Evolutionary conservation across 2,113 vertebrate genomes (phyloP).

Genomic region (Nibea coibor): DNA sequence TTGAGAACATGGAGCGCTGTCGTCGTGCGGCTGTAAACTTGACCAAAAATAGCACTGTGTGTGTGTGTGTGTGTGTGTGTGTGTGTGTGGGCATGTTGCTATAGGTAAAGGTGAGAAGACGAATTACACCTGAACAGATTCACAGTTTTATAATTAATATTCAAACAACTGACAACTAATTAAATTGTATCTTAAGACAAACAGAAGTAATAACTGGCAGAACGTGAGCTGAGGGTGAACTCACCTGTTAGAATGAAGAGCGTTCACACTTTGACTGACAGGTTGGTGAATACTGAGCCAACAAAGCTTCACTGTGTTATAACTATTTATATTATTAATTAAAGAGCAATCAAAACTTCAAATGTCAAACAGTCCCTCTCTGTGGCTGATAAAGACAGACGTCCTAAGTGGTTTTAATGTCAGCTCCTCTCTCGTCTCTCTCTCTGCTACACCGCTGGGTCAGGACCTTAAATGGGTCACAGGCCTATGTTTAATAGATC

Average conservation of each 20-base stretch:
- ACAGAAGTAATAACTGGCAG: too few relatives aligned
- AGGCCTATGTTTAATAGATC: conserved; percentile 77
- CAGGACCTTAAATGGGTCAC: conserved; percentile 75
- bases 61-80: neutral
- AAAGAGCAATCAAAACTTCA: conserved; percentile 35
- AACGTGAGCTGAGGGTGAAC: too few relatives aligned
- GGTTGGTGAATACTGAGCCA: too few relatives aligned
- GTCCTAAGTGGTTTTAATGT: conserved; percentile 62
- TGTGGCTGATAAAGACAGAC: conserved; percentile 56
- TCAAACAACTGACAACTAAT: too few relatives aligned
- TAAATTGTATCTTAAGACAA: too few relatives aligned
- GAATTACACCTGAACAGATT: neutral
- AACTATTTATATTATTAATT: neutral
- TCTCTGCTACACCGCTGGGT: conserved; percentile 56
- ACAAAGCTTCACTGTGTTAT: neutral
- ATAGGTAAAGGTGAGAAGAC: neutral
- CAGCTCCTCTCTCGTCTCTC: conserved; percentile 32
- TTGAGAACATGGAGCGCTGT: too few relatives aligned
- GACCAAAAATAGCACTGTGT: too few relatives aligned
- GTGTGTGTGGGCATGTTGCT: neutral
- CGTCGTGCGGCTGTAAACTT: too few relatives aligned
- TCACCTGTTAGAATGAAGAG: too few relatives aligned
- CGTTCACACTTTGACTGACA: too few relatives aligned
- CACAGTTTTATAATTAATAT: too few relatives aligned
- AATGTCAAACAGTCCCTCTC: conserved; percentile 63